Evolutionary conservation across 2,797 vertebrate genomes (phyloP).

Genomic region (Halcyon badia): DNA sequence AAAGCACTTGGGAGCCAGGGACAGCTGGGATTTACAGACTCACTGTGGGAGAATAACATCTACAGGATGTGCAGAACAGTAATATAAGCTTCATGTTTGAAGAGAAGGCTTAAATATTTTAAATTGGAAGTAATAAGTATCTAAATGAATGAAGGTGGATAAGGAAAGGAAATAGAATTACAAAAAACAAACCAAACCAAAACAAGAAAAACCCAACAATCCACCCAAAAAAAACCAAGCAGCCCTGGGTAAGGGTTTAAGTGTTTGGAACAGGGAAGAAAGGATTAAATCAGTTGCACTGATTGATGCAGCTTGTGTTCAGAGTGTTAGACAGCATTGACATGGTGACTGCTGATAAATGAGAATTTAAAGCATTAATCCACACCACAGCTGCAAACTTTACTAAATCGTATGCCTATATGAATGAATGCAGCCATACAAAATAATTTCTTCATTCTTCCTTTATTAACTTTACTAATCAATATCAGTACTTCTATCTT

Average conservation of each 20-base stretch:
- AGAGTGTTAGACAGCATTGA: not conserved
- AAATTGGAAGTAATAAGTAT: not conserved
- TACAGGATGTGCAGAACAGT: not conserved
- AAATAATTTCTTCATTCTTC: not conserved
- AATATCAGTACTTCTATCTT: not conserved
- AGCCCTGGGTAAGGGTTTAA: not conserved
- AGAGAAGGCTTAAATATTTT: not conserved
- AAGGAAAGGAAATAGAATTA: not conserved
- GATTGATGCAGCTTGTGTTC: not conserved
- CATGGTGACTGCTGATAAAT: not conserved
- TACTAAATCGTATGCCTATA: not conserved
- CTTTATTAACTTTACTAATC: not conserved
- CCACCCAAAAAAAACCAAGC: not conserved
- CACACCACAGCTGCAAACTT: not conserved
- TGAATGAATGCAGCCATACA: not conserved
- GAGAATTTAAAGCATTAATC: not conserved
- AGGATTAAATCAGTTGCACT: not conserved
- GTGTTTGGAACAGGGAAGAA: not conserved
- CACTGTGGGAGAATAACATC: not conserved
- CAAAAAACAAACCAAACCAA: too few species aligned
- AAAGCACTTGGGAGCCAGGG: not conserved
- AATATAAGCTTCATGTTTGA: not conserved
- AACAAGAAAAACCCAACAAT: not conserved
- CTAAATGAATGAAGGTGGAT: not conserved
- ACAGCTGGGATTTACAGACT: not conserved